phyloP scores from a whole-genome alignment of 2,888 invertebrate species.

The Troides aeacus region DNA sequence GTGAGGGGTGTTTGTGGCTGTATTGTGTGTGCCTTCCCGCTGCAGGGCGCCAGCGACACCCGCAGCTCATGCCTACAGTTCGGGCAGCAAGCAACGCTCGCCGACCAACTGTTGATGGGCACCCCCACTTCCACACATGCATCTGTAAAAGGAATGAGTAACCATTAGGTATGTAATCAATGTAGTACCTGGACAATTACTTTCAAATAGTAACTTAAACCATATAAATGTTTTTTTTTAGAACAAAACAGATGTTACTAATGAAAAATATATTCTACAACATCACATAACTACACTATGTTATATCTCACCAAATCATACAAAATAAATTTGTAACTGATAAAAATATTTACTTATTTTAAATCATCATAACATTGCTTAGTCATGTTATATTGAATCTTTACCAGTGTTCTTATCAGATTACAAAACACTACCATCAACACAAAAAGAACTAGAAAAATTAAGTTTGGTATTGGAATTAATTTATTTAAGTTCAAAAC shows the following conservation, averaged over 20 bases:
- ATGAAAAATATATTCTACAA: too few species aligned
- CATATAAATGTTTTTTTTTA: not conserved
- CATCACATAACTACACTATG: not conserved
- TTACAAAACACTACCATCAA: not conserved
- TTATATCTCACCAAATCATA: not conserved
- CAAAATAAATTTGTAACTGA: not conserved
- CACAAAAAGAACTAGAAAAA: not conserved
- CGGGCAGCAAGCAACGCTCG: slow-evolving; percentile 82
- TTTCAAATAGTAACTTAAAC: not conserved
- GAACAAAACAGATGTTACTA: too few species aligned
- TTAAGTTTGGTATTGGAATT: not conserved
- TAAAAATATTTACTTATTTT: not conserved
- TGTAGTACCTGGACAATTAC: not conserved
- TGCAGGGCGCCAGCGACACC: slow-evolving; percentile 54
- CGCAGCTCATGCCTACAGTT: slow-evolving; percentile 83
- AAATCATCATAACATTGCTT: not conserved
- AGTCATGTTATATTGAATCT: not conserved
- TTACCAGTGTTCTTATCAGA: not conserved
- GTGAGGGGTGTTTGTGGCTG: slow-evolving; percentile 43
- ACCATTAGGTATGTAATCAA: not conserved
- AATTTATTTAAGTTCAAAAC: too few species aligned
- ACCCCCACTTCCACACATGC: slow-evolving; percentile 71
- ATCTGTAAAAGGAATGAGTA: slow-evolving; percentile 53
- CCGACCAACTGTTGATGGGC: slow-evolving; percentile 62
- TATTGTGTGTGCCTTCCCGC: slow-evolving; percentile 46